Conservation (phyloP, 92 coral and sea anemone genomes). For the Epizoanthus stellaris region DNA sequence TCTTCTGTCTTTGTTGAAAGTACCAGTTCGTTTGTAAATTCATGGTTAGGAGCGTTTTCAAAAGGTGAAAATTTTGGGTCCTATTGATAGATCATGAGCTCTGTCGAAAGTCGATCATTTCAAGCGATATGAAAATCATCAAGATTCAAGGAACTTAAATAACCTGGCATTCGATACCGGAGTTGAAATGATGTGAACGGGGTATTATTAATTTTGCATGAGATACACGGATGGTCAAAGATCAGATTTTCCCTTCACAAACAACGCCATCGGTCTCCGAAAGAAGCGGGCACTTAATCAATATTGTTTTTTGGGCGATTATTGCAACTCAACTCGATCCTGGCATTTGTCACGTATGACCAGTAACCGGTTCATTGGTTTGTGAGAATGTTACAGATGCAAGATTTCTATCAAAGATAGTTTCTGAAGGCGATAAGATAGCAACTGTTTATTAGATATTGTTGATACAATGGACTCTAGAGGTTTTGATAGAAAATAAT, state of each 20-base stretch:
- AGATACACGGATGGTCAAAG: slow-evolving; percentile 27
- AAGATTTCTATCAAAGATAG: not conserved
- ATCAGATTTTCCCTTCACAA: slow-evolving; percentile 22
- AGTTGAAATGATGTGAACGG: slow-evolving; percentile 7
- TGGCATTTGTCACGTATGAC: not conserved
- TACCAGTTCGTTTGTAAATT: slow-evolving; percentile 17
- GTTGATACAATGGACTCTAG: slow-evolving; percentile 35
- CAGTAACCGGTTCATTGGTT: not conserved
- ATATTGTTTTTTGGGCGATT: not conserved
- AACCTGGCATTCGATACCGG: not conserved
- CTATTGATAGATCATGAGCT: not conserved
- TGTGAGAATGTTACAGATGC: not conserved
- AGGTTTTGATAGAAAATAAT: slow-evolving; percentile 1
- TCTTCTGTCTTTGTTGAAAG: slow-evolving; percentile 7
- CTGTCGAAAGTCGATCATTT: no score
- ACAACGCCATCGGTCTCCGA: not conserved
- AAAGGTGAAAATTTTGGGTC: not conserved
- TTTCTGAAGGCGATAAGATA: slow-evolving; percentile 42
- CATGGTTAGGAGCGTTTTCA: not conserved
- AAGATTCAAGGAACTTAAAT: no score
- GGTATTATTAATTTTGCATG: slow-evolving; percentile 41
- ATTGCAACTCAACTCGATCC: not conserved
- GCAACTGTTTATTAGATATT: slow-evolving; percentile 37
- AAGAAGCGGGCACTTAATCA: not conserved
- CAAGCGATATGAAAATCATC: no score